A percentile compares a stretch with the other conserved stretches of the same genome.
phyloP scores from a whole-genome alignment of 2,888 invertebrate species.

The Rhimphoctona megacephalus region DNA sequence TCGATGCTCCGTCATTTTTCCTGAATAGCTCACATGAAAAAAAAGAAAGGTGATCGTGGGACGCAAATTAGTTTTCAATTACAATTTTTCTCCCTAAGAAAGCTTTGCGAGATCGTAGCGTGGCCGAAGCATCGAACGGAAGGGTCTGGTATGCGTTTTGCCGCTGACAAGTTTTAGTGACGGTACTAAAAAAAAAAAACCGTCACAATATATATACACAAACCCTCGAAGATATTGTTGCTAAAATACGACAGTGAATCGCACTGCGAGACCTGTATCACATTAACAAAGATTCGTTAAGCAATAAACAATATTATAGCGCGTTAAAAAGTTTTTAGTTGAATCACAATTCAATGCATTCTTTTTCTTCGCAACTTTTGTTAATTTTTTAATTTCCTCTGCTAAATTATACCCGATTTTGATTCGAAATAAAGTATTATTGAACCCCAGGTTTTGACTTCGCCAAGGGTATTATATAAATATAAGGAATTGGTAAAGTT shows the following conservation, averaged over 20 bases:
- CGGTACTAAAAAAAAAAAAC: no score
- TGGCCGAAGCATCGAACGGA: no score
- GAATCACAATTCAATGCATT: neutral
- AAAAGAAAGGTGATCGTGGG: no score
- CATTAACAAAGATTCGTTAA: neutral
- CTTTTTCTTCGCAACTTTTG: neutral
- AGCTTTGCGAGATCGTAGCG: no score
- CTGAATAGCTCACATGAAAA: no score
- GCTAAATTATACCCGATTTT: neutral
- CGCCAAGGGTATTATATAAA: neutral
- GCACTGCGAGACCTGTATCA: neutral
- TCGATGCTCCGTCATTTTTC: no score
- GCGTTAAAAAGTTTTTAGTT: neutral
- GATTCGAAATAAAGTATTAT: neutral
- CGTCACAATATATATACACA: neutral
- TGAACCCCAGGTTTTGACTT: neutral
- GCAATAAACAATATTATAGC: neutral
- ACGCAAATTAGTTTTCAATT: no score
- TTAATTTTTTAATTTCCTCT: neutral
- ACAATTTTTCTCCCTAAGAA: no score
- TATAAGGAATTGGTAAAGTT: neutral
- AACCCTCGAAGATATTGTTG: neutral
- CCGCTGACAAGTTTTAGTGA: no score
- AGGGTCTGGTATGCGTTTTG: no score
- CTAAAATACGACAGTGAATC: neutral